Evolutionary conservation across 2,797 vertebrate species (phyloP), one percentile per base, ranked within the genome.

Genomic region (Parotocinclus haroldoi): DNA sequence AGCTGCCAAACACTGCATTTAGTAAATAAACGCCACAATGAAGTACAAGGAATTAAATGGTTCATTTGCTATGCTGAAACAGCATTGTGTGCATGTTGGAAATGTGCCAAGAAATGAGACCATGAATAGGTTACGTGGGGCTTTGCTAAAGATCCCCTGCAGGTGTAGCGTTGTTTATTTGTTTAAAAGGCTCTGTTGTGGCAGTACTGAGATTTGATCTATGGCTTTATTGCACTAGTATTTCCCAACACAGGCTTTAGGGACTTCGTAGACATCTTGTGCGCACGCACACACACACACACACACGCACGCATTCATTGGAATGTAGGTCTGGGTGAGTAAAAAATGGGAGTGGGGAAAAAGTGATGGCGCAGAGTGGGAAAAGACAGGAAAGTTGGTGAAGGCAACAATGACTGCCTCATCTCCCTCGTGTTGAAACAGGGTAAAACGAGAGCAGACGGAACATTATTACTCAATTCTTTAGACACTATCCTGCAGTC

Each of bases 381-480:
- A 18, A 38, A 39, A 66, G 66, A 62, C 60, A 44, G 63, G 58
- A 60, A 51, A 61, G 60, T 68, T 63, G 66, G 78, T 75, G 74
- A 60, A 79, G 86, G 84, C 83, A 84, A 85, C 82, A 73, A 83
- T 74, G 87, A 77, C 83, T 81, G 84, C 85, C 81, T 89, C 77
- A 7, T 13, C 63, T 38, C 10, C 39, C 51, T 74, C 65, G 38
- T 86, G 79, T 81, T 73, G 87, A 85, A 86, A 71, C 52, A 37
- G 66, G 58, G 74, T 27, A 27, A 27, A 27, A 27, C 5, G 27
- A 27, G 27, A 27, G 27, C 5, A 27, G 27, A 27, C 27, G 5
- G 27, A 27, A 27, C 27, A 27, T 27, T 27, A 27, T 27, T 27
- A 27, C 27, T 27, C 27, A 27, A 27, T 27, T 27, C 27, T 27